A percentile compares a stretch with the other conserved stretches of the same genome.
Evolutionary conservation across 2,888 invertebrate species (phyloP).

Genomic region (Augiades crinisus): DNA sequence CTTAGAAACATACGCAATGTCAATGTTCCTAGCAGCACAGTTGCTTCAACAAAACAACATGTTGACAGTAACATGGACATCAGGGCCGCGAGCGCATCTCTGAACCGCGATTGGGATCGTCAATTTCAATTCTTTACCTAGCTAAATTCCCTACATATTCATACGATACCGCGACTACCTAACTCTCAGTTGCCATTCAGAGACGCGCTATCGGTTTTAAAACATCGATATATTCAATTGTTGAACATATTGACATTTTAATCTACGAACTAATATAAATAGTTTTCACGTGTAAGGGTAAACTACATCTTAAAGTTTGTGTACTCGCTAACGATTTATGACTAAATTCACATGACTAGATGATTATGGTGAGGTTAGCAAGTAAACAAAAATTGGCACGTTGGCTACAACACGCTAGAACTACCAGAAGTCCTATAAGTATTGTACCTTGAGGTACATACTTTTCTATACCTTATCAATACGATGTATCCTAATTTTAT

Average conservation of each 20-base stretch:
- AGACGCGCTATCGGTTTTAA: constrained; percentile 40
- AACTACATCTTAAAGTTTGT: constrained; percentile 27
- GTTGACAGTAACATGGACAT: constrained; percentile 41
- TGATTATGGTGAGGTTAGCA: constrained; percentile 38
- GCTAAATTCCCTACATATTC: constrained; percentile 37
- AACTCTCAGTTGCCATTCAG: constrained; percentile 41
- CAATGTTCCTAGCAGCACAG: constrained; percentile 40
- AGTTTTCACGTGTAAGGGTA: constrained; percentile 6
- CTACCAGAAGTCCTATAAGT: too few species aligned
- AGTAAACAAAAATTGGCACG: constrained; percentile 48
- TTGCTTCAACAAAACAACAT: constrained; percentile 32
- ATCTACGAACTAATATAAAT: constrained; percentile 35
- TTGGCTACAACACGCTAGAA: constrained; percentile 44
- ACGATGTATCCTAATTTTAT: constrained; percentile 24
- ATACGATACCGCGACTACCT: constrained; percentile 30
- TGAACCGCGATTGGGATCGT: constrained; percentile 40
- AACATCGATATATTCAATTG: constrained; percentile 33
- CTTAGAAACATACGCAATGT: constrained; percentile 42
- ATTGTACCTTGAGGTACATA: constrained; percentile 19
- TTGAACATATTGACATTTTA: constrained; percentile 39
- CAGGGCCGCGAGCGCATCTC: constrained; percentile 37
- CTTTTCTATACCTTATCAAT: constrained; percentile 8
- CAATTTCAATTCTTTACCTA: constrained; percentile 38
- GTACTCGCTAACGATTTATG: constrained; percentile 39
- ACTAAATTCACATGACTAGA: constrained; percentile 30